Conservation (phyloP, 2,888 invertebrate species). For the Machimus rusticus region DNA sequence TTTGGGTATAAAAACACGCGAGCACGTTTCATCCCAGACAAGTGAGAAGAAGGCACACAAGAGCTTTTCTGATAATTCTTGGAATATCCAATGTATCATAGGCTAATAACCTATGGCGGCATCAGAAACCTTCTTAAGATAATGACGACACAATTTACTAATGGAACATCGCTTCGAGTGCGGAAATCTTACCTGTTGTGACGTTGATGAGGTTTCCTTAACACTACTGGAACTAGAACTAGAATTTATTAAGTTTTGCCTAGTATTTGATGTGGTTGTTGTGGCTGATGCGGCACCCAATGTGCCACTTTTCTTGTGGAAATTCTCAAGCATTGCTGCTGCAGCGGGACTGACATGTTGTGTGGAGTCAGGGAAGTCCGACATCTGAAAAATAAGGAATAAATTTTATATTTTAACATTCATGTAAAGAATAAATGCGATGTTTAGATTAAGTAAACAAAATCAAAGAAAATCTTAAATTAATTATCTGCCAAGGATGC, state of each 20-base stretch:
- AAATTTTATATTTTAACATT: neutral
- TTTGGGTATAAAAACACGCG: neutral
- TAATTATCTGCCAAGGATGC: neutral
- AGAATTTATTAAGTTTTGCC: constrained; percentile 60
- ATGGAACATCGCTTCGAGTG: constrained; percentile 41
- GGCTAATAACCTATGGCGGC: constrained; percentile 16
- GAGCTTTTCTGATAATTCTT: constrained; percentile 6
- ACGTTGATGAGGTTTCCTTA: constrained; percentile 63
- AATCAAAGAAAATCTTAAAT: neutral
- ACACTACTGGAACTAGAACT: constrained; percentile 61
- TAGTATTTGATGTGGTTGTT: constrained; percentile 60
- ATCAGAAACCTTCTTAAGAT: neutral
- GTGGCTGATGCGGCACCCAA: constrained; percentile 54
- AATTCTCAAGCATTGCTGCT: constrained; percentile 76
- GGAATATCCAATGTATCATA: constrained; percentile 3
- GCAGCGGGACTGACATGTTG: constrained; percentile 65
- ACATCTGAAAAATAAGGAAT: constrained; percentile 55
- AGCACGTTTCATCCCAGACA: neutral
- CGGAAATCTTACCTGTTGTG: constrained; percentile 58
- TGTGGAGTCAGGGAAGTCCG: constrained; percentile 63
- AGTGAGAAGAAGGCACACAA: neutral
- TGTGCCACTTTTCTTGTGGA: constrained; percentile 71
- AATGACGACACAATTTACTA: neutral
- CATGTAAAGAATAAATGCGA: neutral
- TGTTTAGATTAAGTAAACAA: neutral